Base-by-base conservation (phyloP, 2,888 invertebrate genomes). In the Zygaena filipendulae region DNA sequence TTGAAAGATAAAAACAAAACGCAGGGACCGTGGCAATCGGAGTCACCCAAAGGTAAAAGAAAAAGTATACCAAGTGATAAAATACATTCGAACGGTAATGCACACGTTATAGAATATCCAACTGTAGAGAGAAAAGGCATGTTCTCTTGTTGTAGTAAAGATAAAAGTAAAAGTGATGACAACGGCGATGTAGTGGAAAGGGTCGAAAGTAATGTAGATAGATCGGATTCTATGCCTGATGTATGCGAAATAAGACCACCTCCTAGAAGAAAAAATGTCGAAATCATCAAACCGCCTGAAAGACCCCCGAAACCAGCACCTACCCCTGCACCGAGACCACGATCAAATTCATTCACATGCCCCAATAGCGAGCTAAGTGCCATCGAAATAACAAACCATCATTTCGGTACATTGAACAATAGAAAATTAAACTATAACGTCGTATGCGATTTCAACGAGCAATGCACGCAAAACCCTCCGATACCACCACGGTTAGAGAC, bases 111-210 rank as follows among this genome's bases (percentile, higher is more conserved):
- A 49, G 88, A 88, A 49, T 88, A 88, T 48, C 83, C 88, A 1
- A 88, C 88, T 1, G 84, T 88, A 3, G 87, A 88, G 55, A 77
- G 88, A 22, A 88, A 87, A 67, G 85, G 86, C 30, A 83, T 87
- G 56, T 88, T 88, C 53, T 88, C 87, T 2, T 88, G 88, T 51
- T 88, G 88, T 49, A 84, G 85, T 29, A 87, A 83, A 63, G 80
- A 81, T 43, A 79, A 67, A 60, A 82, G 63, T 49, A 83, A 59
- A 57, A 82, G 62, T 21, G 82, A 81, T 23, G 82, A 82, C 30
- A 81, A 57, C 35, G 62, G 68, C 9, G 81, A 81, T 20, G 64
- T 81, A 50, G 50, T 56, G 14, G 70, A 67, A 33, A 67, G 68
- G 41, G 50, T 58, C 16, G 69, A 75, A 33, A 45, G 53, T 10